Base-by-base conservation (phyloP, 2,888 invertebrate species). In the Caenorhabditis sinica region DNA sequence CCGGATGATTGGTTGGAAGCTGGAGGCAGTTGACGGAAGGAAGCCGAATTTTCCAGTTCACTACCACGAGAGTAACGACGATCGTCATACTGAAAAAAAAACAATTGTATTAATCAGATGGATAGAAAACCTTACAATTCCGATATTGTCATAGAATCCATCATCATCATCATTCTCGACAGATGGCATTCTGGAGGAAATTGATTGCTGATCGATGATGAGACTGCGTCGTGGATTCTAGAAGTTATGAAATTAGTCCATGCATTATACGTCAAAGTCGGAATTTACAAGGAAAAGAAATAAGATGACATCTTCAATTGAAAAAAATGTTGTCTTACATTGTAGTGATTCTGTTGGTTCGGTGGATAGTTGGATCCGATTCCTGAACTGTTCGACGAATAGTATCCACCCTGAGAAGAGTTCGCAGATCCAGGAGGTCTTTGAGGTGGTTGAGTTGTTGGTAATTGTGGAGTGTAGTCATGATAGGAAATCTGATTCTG, bases 131-230 rank as follows among this genome's bases (percentile, higher is more conserved):
- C 87, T 79, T 49, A 89, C 89, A 33, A 86, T 85, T 73, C 88
- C 89, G 63, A 92, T 90, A 79, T 92, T 92, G 73, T 92, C 92
- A 83, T 92, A 92, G 85, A 92, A 90, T 33, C 90, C 91, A 71
- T 92, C 91, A 61, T 91, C 91, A 60, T 92, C 91, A 40, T 89
- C 90, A 45, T 91, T 90, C 43, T 89, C 90, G 4, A 89, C 85
- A n/a, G 89, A 89, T 6, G 89, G 87, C 45, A 86, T 89, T 51
- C 90, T 82, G 4, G 89, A 89, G n/a, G 89, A 89, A n/a, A 88
- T 83, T 71, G 88, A 88, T 58, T 89, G 89, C 23, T 86, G 83
- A 45, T 87, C 87, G 28, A 87, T 83, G 17, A 88, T 65, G 30
- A 88, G 82, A 82, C 88, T 86, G 25, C 89, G 75, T 40, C 87